Base-by-base conservation (phyloP, 30 jellyfish, hydroid and myxozoan genomes). In the Cassiopea andromeda region DNA sequence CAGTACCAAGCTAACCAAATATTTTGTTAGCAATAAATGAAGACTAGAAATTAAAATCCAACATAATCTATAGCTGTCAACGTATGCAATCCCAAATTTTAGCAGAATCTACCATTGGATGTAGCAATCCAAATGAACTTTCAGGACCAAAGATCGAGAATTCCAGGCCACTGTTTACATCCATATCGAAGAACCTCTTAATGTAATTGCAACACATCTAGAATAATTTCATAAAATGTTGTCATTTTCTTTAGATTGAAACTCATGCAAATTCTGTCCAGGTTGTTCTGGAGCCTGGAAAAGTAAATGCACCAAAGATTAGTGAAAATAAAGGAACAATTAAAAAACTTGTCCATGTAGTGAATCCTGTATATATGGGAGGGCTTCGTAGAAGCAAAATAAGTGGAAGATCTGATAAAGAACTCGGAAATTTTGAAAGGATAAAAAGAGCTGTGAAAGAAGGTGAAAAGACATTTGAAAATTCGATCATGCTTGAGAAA, bases 381-480 rank as follows among this genome's bases (percentile, higher is more conserved):
- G 93, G 93, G 12, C 88, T 86, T 10, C 77, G 85, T 6, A 77
- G 85, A 68, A 87, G 81, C 67, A 10, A 17, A 19, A 49, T 87
- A 57, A 69, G 44, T 44, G 78, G 38, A 49, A 48, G 7, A 59
- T 2, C 12, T 3, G 58, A 73, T 38, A 57, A 75, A 73, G 69
- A 27, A 6, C 77, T 17, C 47, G 60, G 71, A 45, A 78, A 49
- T 48, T 43, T 16, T 8, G 87, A 85, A n/a, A 61, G 82, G 6
- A 68, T 44, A 14, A 48, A 58, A 57, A 68, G 90, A 73, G 97
- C 97, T 2, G 15, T 82, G 43, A 46, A 48, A 16, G 96, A 85
- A 73, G 97, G 97, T n/a, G 82, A 80, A 61, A 92, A 77, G 47
- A 92, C 94, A 61, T 92, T 92, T 80, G 95, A 80, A 57, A 92